phyloP scores from a whole-genome alignment of 2,113 vertebrate genomes.

The Romanogobio albipinnatus region DNA sequence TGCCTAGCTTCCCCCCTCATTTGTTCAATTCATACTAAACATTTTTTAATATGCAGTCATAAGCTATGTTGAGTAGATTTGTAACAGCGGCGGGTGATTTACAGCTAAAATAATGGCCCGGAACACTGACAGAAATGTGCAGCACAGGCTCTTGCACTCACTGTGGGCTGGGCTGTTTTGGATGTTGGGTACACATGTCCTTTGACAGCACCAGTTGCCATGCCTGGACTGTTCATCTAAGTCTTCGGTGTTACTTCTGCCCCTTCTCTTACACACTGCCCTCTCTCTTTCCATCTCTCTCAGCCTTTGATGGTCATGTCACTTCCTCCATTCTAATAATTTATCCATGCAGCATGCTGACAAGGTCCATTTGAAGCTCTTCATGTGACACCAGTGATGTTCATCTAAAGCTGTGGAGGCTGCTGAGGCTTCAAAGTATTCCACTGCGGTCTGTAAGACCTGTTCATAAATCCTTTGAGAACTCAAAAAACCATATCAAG shows the following conservation, averaged over 20 bases:
- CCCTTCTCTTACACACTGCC: constrained; percentile 17
- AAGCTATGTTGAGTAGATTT: constrained; percentile 30
- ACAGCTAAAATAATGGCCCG: background rate
- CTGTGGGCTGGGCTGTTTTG: background rate
- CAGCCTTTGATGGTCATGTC: constrained; percentile 44
- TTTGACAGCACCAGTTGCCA: constrained; percentile 14
- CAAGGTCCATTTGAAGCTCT: constrained; percentile 54
- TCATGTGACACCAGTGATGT: constrained; percentile 44
- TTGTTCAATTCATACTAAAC: background rate
- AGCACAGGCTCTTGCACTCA: background rate
- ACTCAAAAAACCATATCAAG: constrained; percentile 53
- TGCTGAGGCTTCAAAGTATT: constrained; percentile 54
- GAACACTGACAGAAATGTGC: constrained; percentile 16
- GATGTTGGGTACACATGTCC: background rate
- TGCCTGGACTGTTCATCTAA: background rate
- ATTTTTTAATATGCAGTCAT: constrained; percentile 18
- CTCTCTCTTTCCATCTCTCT: background rate
- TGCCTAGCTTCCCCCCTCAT: constrained; percentile 7
- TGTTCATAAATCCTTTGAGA: constrained; percentile 55
- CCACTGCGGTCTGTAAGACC: constrained; percentile 47
- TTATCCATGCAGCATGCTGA: constrained; percentile 51
- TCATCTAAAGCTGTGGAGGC: constrained; percentile 37
- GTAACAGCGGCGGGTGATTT: background rate
- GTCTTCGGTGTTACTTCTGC: constrained; percentile 14
- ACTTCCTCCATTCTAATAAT: constrained; percentile 50